Evolutionary conservation across 1,140 invertebrate genomes (phyloP), one percentile per base, ranked within the genome.

Genomic region (Micrasema minimum): DNA sequence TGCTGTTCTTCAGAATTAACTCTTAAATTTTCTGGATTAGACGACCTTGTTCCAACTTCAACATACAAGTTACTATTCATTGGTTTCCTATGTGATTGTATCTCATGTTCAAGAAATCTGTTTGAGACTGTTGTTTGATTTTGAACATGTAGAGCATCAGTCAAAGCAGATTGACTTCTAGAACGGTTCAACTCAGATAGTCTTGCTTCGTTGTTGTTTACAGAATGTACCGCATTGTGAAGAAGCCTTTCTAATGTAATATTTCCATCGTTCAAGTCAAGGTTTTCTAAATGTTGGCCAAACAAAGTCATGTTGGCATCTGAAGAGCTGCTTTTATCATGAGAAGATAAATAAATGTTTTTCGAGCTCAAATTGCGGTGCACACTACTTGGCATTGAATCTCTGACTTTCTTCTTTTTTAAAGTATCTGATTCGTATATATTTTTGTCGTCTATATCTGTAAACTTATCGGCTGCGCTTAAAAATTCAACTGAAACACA

Each of bases 391-490:
- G 70, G 43, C 71, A 84, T 82, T 5, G 82, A 83, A 75, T 87
- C 85, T 12, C 80, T 79, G 61, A 83, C 82, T 78, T 90, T 90
- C 2, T 88, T 85, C 65, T 85, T 79, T 74, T 87, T 88, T 9
- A 88, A 78, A 6, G 87, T 87, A 59, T 90, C 88, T 0, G 90
- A 88, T 78, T 91, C 90, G 71, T 92, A 93, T 51, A 93, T 87
- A 78, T 93, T 93, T 78, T 90, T 90, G 77, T 90, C 86, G 73
- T 93, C 91, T 38, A 92, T 91, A 51, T 88, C 86, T 14, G 87
- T 88, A 76, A 87, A 87, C 80, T 91, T 91, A 76, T 90, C 89
- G 38, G 88, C 85, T 16, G 88, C 85, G 67, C 86, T 88, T 57
- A 92, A 77, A 75, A 91, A 88, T 76, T 91, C 90, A 12, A 87